phyloP scores from a whole-genome alignment of 1,140 invertebrate genomes.

The Parasteatoda tepidariorum region DNA sequence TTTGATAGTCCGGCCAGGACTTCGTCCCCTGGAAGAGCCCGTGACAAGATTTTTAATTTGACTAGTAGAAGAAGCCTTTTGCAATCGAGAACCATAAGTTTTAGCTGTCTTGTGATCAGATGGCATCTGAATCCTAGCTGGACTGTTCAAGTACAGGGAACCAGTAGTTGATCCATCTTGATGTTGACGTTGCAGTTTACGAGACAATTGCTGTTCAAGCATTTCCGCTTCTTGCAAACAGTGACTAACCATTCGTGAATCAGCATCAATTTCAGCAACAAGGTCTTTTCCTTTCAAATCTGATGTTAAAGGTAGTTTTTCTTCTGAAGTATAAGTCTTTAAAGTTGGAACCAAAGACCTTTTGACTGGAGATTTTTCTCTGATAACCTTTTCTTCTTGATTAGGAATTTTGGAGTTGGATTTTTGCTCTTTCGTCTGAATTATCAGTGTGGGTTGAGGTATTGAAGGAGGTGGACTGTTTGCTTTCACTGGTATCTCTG shows the following conservation, averaged over 20 bases:
- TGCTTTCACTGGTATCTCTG: not conserved
- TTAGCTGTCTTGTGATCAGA: constrained; percentile 5
- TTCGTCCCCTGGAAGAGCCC: constrained; percentile 31
- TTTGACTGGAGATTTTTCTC: constrained; percentile 38
- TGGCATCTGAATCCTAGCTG: not conserved
- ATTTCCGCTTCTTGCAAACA: constrained; percentile 62
- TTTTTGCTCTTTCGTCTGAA: constrained; percentile 28
- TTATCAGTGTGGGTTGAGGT: constrained; percentile 13
- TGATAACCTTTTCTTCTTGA: not conserved
- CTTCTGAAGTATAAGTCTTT: constrained; percentile 26
- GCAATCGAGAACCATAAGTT: constrained; percentile 3
- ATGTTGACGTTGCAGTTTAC: constrained; percentile 59
- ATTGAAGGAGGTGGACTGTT: not conserved
- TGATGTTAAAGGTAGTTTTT: not conserved
- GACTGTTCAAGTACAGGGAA: constrained; percentile 33
- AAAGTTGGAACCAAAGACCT: constrained; percentile 42
- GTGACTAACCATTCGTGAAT: constrained; percentile 59
- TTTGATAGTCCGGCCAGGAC: constrained; percentile 31
- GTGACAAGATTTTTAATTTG: constrained; percentile 44
- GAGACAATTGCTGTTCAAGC: constrained; percentile 60
- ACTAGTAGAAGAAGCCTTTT: constrained; percentile 56
- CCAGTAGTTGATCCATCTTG: constrained; percentile 2
- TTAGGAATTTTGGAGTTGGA: constrained; percentile 1
- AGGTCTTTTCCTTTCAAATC: constrained; percentile 51
- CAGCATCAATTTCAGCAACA: constrained; percentile 61